phyloP scores from a whole-genome alignment of 2,113 vertebrate species.

The Cathartes aura region DNA sequence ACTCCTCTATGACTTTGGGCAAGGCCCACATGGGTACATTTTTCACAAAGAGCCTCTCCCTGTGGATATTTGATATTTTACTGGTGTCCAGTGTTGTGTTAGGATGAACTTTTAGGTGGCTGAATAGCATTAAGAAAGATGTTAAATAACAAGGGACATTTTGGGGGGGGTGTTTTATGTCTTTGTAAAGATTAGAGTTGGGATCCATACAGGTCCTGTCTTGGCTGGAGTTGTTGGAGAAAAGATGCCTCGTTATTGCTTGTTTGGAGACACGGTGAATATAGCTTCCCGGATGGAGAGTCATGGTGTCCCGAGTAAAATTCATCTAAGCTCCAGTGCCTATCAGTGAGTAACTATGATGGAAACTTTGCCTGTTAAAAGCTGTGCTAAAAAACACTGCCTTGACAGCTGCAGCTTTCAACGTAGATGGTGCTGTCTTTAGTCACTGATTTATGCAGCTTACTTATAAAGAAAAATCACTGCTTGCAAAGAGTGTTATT shows the following conservation, averaged over 20 bases:
- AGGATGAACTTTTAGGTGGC: not conserved
- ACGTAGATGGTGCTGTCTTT: not conserved
- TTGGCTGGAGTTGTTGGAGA: slow-evolving; percentile 79
- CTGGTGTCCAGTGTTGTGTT: not conserved
- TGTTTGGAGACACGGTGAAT: slow-evolving; percentile 82
- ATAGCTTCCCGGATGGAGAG: slow-evolving; percentile 80
- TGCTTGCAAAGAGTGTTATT: not conserved
- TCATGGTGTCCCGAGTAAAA: slow-evolving; percentile 75
- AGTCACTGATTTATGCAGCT: not conserved
- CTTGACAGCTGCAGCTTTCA: not conserved
- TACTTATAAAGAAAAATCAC: not conserved
- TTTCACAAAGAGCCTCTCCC: not conserved
- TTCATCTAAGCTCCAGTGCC: slow-evolving; percentile 75
- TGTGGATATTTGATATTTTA: not conserved
- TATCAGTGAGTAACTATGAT: slow-evolving; percentile 57
- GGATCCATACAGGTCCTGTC: slow-evolving; percentile 76
- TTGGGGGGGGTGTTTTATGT: slow-evolving; percentile 30
- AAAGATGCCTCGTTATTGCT: slow-evolving; percentile 82
- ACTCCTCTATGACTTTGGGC: not conserved
- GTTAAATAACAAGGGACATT: slow-evolving; percentile 2
- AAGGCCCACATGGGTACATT: not conserved
- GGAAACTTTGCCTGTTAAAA: not conserved
- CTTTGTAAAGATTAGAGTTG: slow-evolving; percentile 76
- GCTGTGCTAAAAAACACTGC: not conserved
- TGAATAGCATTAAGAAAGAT: not conserved